Conservation (phyloP, 2,888 invertebrate species). For the Chymomyza procnemis region DNA sequence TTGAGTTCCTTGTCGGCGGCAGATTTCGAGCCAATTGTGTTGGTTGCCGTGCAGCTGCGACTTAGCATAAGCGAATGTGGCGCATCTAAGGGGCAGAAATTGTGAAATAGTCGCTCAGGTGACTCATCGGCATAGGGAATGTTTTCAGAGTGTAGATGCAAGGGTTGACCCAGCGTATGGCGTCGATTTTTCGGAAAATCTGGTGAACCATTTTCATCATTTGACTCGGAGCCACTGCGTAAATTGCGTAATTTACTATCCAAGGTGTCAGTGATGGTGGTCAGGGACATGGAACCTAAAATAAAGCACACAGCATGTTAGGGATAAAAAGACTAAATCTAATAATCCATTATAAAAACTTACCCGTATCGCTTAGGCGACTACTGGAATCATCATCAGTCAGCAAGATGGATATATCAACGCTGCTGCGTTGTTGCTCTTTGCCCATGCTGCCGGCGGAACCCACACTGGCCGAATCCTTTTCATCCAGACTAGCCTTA, state of each 20-base stretch:
- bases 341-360: constrained; percentile 18
- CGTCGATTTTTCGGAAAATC: constrained; percentile 75
- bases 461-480: constrained; percentile 68
- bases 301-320: constrained; percentile 5
- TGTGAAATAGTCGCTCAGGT: constrained; percentile 79
- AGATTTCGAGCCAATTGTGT: constrained; percentile 37
- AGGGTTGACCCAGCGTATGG: constrained; percentile 75
- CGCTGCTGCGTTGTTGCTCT: constrained; percentile 72
- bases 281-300: constrained; percentile 90
- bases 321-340: too few species aligned
- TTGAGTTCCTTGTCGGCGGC: constrained; percentile 41
- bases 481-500: constrained; percentile 73
- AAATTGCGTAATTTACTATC: constrained; percentile 89
- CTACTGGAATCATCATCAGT: constrained; percentile 78
- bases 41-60: constrained; percentile 68
- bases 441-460: constrained; percentile 58
- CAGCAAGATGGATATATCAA: constrained; percentile 75
- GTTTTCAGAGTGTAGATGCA: constrained; percentile 80
- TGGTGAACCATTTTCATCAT: constrained; percentile 80
- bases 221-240: constrained; percentile 84
- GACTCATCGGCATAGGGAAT: constrained; percentile 86
- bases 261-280: constrained; percentile 90
- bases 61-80: constrained; percentile 67
- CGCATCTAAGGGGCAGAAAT: constrained; percentile 66
- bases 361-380: constrained; percentile 77